These are phyloP conservation scores for Laupala kohalensis DNA, from an alignment of 1,140 invertebrate species.

Conservation along the genomic window DNA sequence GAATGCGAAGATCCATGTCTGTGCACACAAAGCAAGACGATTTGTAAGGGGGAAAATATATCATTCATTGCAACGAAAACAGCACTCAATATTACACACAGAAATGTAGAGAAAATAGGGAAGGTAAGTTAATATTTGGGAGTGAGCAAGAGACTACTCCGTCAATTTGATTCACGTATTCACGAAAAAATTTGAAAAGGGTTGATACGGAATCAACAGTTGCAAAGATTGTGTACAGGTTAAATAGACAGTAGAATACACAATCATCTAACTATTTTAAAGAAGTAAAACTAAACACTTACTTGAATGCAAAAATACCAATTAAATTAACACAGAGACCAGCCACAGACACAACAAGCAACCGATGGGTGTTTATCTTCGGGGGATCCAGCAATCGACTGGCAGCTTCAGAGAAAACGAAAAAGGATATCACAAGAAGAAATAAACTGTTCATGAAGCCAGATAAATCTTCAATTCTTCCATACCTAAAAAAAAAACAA, in stretches of 20 bases:
- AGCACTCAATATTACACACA: too few relatives aligned
- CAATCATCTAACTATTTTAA: conserved; percentile 64
- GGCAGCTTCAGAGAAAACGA: conserved; percentile 90
- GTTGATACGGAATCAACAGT: too few relatives aligned
- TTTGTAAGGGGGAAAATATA: too few relatives aligned
- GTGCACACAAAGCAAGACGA: too few relatives aligned
- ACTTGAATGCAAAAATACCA: conserved; percentile 92
- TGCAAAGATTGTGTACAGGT: neutral
- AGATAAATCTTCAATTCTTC: conserved; percentile 81
- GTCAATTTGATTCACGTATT: too few relatives aligned
- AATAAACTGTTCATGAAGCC: conserved; percentile 95
- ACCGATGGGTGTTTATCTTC: conserved; percentile 83
- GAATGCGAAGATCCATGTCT: neutral
- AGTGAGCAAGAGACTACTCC: too few relatives aligned
- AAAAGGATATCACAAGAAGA: conserved; percentile 87
- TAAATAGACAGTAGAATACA: neutral
- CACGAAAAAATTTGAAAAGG: too few relatives aligned
- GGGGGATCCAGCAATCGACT: conserved; percentile 83
- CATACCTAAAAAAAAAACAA: neutral
- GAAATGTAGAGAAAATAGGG: too few relatives aligned
- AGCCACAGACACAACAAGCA: conserved; percentile 81
- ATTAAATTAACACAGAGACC: conserved; percentile 90
- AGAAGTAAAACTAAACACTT: conserved; percentile 26
- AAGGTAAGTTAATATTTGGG: too few relatives aligned
- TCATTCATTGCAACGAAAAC: too few relatives aligned